phyloP scores from a whole-genome alignment of 2,797 vertebrate species.

The Coilia nasus region DNA sequence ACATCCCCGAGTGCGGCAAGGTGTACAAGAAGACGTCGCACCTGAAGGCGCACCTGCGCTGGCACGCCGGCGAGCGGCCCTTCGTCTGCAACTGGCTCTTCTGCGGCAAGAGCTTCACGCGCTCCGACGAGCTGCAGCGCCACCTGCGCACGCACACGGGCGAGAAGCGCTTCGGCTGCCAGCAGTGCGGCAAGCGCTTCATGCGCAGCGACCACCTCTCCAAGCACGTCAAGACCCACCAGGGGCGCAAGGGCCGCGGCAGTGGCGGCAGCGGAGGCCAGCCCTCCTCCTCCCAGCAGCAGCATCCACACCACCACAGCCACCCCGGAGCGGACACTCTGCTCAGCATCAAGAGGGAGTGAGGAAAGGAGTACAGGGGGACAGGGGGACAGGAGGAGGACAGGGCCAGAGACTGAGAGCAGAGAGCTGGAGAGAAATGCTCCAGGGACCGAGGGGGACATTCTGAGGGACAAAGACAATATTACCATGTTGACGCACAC shows the following conservation, averaged over 20 bases:
- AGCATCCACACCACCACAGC: not conserved
- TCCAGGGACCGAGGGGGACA: not conserved
- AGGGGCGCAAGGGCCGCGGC: slow-evolving; percentile 77
- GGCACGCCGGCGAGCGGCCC: slow-evolving; percentile 84
- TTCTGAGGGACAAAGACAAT: not conserved
- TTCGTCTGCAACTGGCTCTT: slow-evolving; percentile 89
- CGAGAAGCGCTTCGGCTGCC: slow-evolving; percentile 87
- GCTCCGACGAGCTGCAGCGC: slow-evolving; percentile 86
- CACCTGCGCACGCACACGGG: slow-evolving; percentile 88
- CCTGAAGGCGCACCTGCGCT: slow-evolving; percentile 85
- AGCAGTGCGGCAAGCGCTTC: slow-evolving; percentile 85
- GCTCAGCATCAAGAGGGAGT: slow-evolving; percentile 82
- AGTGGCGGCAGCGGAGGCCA: slow-evolving; percentile 60
- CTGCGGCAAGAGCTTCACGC: slow-evolving; percentile 85
- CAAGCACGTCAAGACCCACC: slow-evolving; percentile 88
- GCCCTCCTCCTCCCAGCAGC: slow-evolving; percentile 38
- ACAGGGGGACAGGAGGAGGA: not conserved
- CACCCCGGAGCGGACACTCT: slow-evolving; percentile 65
- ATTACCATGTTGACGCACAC: not conserved
- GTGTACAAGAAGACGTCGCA: slow-evolving; percentile 88
- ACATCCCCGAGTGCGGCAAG: slow-evolving; percentile 86
- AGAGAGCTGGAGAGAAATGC: too few relatives aligned
- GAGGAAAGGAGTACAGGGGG: slow-evolving; percentile 21
- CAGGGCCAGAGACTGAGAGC: not conserved
- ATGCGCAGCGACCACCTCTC: slow-evolving; percentile 89